Evolutionary conservation across 2,888 invertebrate genomes (phyloP).

Genomic region (Megastigmus dorsalis): DNA sequence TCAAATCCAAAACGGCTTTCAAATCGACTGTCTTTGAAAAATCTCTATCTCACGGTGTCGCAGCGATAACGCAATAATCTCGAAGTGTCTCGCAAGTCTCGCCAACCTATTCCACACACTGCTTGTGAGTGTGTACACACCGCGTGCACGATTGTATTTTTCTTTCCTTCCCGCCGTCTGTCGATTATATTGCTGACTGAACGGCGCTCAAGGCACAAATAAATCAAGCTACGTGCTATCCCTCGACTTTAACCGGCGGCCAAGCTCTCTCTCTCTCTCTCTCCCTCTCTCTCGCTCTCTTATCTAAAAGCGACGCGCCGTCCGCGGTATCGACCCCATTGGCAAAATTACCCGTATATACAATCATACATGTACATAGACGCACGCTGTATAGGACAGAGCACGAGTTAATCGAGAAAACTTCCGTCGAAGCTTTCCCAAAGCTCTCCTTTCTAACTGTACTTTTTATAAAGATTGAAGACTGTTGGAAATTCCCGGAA

Average conservation of each 20-base stretch:
- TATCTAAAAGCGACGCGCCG: conserved; percentile 3
- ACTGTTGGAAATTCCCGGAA: conserved; percentile 67
- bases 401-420: conserved; percentile 16
- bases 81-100: no score
- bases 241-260: conserved; percentile 43
- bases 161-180: neutral
- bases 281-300: neutral
- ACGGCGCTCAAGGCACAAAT: conserved; percentile 28
- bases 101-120: no score
- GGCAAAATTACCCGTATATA: conserved; percentile 6
- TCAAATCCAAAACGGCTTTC: no score
- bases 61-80: no score
- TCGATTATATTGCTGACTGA: neutral
- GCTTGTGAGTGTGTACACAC: no score
- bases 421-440: neutral
- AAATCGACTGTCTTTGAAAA: no score
- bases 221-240: conserved; percentile 18
- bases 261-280: neutral
- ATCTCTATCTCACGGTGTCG: no score
- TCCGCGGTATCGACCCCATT: conserved; percentile 35
- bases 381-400: neutral
- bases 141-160: neutral
- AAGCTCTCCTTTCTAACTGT: conserved; percentile 54
- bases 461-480: conserved; percentile 67
- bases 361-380: no score